Evolutionary conservation across 2,113 vertebrate genomes (phyloP).

Genomic region (Indicator indicator): DNA sequence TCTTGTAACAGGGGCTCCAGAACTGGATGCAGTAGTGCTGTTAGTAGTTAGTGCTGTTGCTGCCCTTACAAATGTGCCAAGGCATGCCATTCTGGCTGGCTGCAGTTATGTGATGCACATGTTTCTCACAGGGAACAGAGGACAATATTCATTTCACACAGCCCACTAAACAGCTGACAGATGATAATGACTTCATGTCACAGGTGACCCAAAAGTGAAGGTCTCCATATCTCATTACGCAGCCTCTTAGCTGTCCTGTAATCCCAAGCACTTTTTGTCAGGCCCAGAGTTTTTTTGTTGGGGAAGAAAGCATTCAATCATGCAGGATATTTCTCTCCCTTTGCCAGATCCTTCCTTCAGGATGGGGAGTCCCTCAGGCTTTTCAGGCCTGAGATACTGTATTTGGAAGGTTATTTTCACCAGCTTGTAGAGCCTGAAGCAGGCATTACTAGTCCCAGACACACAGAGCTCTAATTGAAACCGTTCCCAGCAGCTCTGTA

Average conservation of each 20-base stretch:
- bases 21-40: too few species aligned
- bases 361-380: constrained; percentile 1
- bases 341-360: constrained; percentile 11
- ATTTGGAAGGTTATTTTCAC: constrained; percentile 28
- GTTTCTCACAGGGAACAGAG: neutral
- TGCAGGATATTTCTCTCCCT: neutral
- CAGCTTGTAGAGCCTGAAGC: constrained; percentile 11
- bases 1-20: too few species aligned
- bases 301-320: neutral
- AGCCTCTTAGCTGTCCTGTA: neutral
- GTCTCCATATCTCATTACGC: neutral
- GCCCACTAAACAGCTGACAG: constrained; percentile 16
- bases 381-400: neutral
- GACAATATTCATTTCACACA: constrained; percentile 8
- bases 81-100: neutral
- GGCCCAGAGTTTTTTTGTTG: neutral
- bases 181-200: constrained; percentile 41
- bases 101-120: neutral
- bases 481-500: neutral
- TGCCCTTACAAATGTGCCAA: neutral
- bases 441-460: constrained; percentile 1
- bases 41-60: neutral
- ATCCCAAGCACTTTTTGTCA: constrained; percentile 26
- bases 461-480: constrained; percentile 61
- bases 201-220: constrained; percentile 38